phyloP scores from a whole-genome alignment of 37 sponge, comb jelly and placozoan species.

The Ianthella basta region DNA sequence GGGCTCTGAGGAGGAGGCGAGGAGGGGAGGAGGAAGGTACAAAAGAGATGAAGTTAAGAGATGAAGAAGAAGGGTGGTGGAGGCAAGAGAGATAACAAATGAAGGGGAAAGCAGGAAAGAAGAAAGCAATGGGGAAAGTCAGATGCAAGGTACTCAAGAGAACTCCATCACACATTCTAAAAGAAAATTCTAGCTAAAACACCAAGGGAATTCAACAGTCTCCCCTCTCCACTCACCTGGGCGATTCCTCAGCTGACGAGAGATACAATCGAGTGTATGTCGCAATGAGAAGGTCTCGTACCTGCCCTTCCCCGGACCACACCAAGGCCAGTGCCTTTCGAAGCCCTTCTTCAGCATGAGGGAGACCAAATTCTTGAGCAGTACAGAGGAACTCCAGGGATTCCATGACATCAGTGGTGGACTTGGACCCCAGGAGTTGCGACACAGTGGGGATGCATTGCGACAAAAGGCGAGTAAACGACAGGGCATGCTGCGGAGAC shows the following conservation, averaged over 20 bases:
- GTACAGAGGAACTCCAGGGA: slow-evolving; percentile 80
- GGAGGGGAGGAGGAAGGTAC: neutral
- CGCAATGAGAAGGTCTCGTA: slow-evolving; percentile 60
- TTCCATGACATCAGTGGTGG: slow-evolving; percentile 82
- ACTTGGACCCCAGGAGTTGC: slow-evolving; percentile 85
- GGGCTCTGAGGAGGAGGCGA: slow-evolving; percentile 1
- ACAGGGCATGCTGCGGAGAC: slow-evolving; percentile 67
- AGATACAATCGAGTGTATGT: slow-evolving; percentile 82
- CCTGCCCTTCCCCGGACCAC: slow-evolving; percentile 73
- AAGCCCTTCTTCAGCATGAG: slow-evolving; percentile 55
- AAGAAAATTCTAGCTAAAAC: no score
- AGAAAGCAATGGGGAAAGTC: no score
- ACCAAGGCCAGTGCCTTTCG: slow-evolving; percentile 76
- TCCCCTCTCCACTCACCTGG: neutral
- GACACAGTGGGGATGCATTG: slow-evolving; percentile 64
- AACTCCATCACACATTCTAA: no score
- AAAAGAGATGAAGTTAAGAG: neutral
- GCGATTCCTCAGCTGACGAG: slow-evolving; percentile 22
- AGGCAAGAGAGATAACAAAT: neutral
- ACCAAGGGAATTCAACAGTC: no score
- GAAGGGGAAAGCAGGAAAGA: neutral
- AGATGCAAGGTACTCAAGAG: no score
- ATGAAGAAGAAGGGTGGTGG: neutral
- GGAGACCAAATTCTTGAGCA: slow-evolving; percentile 62
- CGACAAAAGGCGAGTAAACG: slow-evolving; percentile 62